Base-by-base conservation (phyloP, 2,888 invertebrate species). In the Octodonta nipae region DNA sequence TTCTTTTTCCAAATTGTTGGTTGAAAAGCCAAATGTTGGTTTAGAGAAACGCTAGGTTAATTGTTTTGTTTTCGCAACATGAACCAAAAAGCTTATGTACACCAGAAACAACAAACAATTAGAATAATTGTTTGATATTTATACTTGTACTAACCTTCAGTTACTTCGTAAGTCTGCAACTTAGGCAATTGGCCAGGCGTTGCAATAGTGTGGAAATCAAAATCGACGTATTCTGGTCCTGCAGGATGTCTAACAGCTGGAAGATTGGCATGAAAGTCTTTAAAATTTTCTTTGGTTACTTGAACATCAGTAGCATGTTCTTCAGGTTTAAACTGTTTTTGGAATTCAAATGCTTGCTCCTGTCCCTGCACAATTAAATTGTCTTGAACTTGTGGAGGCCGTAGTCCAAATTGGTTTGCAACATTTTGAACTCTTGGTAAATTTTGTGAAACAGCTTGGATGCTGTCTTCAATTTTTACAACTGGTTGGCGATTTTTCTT, bases 231-330 rank as follows among this genome's bases (percentile, higher is more conserved):
- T 20, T 51, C 45, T 7, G 43, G 41, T 3, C 35, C 34, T 26
- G 40, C 42, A 4, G 48, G 42, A 26, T 43, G 49, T 30, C 48
- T 52, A 5, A 55, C 55, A 5, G 51, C 38, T 11, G 10, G 7
- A 8, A 8, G 13, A n/a, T 47, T 48, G 29, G 54, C 56, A 35
- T 56, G 56, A 40, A 52, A 58, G 7, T 51, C 58, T 32, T 61
- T 58, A 7, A 63, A 40, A 35, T 61, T 59, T 41, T 63, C 63
- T 48, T 58, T 62, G 13, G 60, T 63, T 3, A 61, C 54, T 48
- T 62, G 56, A 2, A 61, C 52, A 28, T 59, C 56, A 2, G 54
- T 45, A 2, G 44, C 36, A 35, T 42, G 48, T 11, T n/a, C 10
- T 8, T 45, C 39, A 13, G 38, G 35, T 36, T 42, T 29, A 15